Base-by-base conservation (phyloP, 1,140 invertebrate genomes). In the Ostrea edulis region DNA sequence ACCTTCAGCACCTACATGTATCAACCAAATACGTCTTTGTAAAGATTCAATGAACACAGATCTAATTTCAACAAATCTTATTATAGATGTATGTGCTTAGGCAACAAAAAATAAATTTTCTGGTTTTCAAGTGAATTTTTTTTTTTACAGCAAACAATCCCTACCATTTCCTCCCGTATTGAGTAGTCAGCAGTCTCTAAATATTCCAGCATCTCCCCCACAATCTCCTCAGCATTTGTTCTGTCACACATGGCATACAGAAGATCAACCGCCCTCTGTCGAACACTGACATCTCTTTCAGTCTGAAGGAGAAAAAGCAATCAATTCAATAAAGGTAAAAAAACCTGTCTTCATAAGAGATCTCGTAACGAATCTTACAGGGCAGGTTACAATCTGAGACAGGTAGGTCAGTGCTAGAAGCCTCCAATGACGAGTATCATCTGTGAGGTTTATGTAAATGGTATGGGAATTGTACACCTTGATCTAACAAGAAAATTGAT, bases 241-340 rank as follows among this genome's bases (percentile, higher is more conserved):
- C 99, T 98, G 95, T 99, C 99, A 96, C 99, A 99, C 99, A 99
- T 99, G 20, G 99, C 99, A 95, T 99, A 99, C 0, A 99, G 95
- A n/a, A 99, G 96, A 95, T 99, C 99, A 2, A 99, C 99, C 81
- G 99, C 99, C 94, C 99, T 97, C 93, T 99, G 99, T 88, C 99
- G 96, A 0, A 99, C 99, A 88, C 98, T 99, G 0, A 99, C 99
- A 96, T 99, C 99, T 93, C 99, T 97, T 95, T 99, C 99, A 96
- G 99, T 99, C 96, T 97, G 92, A 22, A 89, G 14, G 1, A 17
- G 29, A 3, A 22, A 81, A 5, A 35, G 0, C n/a, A 22, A 77
- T 25, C 3, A 0, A 12, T 81, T 81, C 3, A 35, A 44, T 44
- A 44, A 44, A 44, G 35, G 5, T 44, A 1, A 44, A 44, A 44